A percentile compares a stretch with the other conserved stretches of the same genome.
phyloP scores from a whole-genome alignment of 1,140 invertebrate species.

The Aphidius ervi region DNA sequence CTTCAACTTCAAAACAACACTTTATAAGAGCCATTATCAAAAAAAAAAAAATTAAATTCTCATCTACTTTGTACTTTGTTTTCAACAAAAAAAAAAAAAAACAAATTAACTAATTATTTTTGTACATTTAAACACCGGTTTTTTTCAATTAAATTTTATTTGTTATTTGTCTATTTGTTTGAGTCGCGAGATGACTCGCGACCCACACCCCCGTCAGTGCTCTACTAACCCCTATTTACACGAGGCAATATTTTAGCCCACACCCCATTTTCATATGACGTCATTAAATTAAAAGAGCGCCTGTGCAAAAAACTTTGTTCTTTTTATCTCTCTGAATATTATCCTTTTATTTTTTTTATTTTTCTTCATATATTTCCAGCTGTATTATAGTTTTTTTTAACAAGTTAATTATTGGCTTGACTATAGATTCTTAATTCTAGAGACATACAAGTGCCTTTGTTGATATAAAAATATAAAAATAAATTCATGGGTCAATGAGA shows the following conservation, averaged over 20 bases:
- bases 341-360: background rate
- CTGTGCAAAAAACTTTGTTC: slow-evolving; percentile 26
- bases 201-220: slow-evolving; percentile 27
- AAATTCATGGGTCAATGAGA: too few relatives aligned
- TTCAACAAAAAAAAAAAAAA: background rate
- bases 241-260: slow-evolving; percentile 11
- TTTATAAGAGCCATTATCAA: slow-evolving; percentile 65
- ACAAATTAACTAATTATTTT: too few relatives aligned
- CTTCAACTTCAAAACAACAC: slow-evolving; percentile 72
- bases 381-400: too few relatives aligned
- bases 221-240: slow-evolving; percentile 38
- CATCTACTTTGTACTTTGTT: background rate
- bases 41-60: slow-evolving; percentile 2
- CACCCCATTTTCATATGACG: slow-evolving; percentile 29
- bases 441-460: too few relatives aligned
- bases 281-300: slow-evolving; percentile 32
- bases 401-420: too few relatives aligned
- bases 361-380: background rate
- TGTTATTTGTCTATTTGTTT: too few relatives aligned
- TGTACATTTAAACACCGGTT: too few relatives aligned
- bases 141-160: too few relatives aligned
- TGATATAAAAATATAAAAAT: too few relatives aligned
- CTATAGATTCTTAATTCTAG: too few relatives aligned
- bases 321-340: too few relatives aligned
- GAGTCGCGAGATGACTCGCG: background rate